A percentile compares a stretch with the other conserved stretches of the same genome.
phyloP scores from a whole-genome alignment of 2,113 vertebrate genomes.

The Arizona elegans region DNA sequence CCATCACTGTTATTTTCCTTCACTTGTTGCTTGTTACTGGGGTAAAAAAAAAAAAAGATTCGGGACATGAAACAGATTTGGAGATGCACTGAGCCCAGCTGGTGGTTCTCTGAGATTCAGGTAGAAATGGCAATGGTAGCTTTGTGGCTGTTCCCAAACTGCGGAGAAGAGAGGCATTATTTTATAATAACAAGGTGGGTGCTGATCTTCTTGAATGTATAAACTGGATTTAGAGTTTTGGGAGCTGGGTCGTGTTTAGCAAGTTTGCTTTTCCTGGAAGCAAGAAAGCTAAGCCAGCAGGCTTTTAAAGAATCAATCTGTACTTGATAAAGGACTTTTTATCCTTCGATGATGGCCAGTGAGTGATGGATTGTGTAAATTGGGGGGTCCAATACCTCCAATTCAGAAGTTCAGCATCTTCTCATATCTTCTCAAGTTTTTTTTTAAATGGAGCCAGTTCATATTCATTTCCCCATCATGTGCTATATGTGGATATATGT shows the following conservation, averaged over 20 bases:
- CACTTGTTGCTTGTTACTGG: background rate
- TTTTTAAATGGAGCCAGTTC: too few relatives aligned
- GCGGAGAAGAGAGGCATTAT: too few relatives aligned
- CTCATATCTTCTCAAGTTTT: background rate
- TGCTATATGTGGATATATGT: too few relatives aligned
- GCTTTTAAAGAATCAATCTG: background rate
- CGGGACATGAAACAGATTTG: background rate
- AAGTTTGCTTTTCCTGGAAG: background rate
- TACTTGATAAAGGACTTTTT: too few relatives aligned
- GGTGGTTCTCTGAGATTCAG: too few relatives aligned
- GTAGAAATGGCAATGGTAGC: too few relatives aligned
- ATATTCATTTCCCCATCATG: too few relatives aligned
- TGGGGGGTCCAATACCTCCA: background rate
- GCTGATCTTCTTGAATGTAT: too few relatives aligned
- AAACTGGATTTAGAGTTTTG: too few relatives aligned
- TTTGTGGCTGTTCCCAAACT: too few relatives aligned
- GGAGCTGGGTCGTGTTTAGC: background rate
- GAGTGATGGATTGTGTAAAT: background rate
- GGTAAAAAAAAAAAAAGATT: background rate
- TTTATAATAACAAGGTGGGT: too few relatives aligned
- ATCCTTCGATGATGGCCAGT: too few relatives aligned
- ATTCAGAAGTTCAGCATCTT: background rate
- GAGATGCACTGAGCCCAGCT: background rate
- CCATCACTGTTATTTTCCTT: background rate
- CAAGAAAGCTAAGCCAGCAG: background rate